phyloP scores from a whole-genome alignment of 2,888 invertebrate genomes.

The Mesorhabditis belari region DNA sequence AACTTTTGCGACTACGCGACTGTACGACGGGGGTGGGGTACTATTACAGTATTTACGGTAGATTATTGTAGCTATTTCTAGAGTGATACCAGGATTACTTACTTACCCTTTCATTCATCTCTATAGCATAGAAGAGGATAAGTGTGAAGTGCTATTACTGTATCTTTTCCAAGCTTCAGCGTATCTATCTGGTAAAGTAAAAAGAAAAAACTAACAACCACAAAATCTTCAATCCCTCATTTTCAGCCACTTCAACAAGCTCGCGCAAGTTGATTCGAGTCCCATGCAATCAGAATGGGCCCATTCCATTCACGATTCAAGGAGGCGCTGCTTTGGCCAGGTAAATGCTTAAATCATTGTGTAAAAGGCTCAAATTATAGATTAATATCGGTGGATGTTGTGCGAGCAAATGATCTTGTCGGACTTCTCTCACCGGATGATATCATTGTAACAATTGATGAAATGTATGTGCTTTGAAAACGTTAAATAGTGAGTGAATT shows the following conservation, averaged over 20 bases:
- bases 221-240: background rate
- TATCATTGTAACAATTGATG: constrained; percentile 20
- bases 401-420: constrained; percentile 22
- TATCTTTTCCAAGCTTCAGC: too few species aligned
- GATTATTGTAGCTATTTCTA: too few species aligned
- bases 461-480: constrained; percentile 24
- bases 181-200: too few species aligned
- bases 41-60: too few species aligned
- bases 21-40: too few species aligned
- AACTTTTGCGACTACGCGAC: too few species aligned
- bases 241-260: background rate
- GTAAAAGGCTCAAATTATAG: constrained; percentile 6
- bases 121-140: too few species aligned
- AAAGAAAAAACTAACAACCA: background rate
- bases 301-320: constrained; percentile 14
- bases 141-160: too few species aligned
- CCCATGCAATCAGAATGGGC: constrained; percentile 9
- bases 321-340: constrained; percentile 24
- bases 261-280: constrained; percentile 11
- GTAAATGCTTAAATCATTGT: constrained; percentile 2
- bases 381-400: constrained; percentile 24
- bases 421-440: constrained; percentile 28
- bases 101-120: too few species aligned
- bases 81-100: too few species aligned
- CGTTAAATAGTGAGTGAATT: background rate